Evolutionary conservation across 2,888 invertebrate species (phyloP).

Genomic region (Caenorhabditis sp.): DNA sequence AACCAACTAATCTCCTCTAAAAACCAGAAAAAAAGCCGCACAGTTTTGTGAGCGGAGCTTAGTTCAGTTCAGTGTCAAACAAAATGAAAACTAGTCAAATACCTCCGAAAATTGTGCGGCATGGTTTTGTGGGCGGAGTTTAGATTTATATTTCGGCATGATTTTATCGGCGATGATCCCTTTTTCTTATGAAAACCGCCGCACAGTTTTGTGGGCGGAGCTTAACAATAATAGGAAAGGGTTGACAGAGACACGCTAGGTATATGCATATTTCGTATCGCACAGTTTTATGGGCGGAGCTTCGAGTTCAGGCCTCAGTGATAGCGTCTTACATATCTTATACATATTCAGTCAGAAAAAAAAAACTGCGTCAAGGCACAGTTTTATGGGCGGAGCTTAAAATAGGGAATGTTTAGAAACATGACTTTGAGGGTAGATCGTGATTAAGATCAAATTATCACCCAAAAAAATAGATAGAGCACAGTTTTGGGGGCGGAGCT

Average conservation of each 20-base stretch:
- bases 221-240: background rate
- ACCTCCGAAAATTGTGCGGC: background rate
- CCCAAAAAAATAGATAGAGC: conserved; percentile 1
- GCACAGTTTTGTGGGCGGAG: background rate
- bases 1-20: too few species aligned
- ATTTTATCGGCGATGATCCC: too few species aligned
- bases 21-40: background rate
- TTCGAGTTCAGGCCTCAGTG: too few species aligned
- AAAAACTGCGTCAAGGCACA: background rate
- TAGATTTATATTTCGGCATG: background rate
- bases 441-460: too few species aligned
- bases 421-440: too few species aligned
- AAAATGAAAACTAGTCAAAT: too few species aligned
- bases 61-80: background rate
- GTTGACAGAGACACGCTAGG: too few species aligned
- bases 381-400: background rate
- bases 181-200: background rate
- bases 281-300: background rate
- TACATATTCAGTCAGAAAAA: background rate
- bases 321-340: too few species aligned
- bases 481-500: background rate
- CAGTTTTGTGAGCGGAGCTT: background rate
- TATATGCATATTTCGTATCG: background rate
- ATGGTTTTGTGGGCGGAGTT: background rate
- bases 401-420: too few species aligned